These are phyloP conservation scores for Margarornis squamiger DNA, from an alignment of 2,797 vertebrate genomes.

Conservation along the genomic window DNA sequence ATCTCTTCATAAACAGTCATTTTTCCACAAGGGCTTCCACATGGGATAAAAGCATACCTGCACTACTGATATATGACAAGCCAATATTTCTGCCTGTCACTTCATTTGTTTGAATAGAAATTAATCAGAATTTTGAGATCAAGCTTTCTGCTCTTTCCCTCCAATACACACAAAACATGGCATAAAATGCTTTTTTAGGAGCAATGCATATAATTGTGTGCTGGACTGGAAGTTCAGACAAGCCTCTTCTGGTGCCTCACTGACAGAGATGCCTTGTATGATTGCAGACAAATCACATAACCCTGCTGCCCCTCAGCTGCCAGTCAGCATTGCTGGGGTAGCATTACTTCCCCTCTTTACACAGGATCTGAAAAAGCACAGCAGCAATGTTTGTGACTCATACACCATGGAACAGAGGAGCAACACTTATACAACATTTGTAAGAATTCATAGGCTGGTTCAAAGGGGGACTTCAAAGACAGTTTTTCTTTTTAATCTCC, in stretches of 20 bases:
- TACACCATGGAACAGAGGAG: background rate
- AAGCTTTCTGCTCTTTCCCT: background rate
- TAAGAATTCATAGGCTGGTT: background rate
- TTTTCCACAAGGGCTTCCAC: background rate
- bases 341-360: background rate
- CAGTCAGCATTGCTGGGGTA: background rate
- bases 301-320: background rate
- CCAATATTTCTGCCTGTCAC: background rate
- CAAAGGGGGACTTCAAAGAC: background rate
- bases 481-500: background rate
- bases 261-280: background rate
- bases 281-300: background rate
- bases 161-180: background rate
- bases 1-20: background rate
- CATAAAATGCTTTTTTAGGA: background rate
- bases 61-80: background rate
- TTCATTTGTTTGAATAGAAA: background rate
- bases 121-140: background rate
- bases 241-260: background rate
- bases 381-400: background rate
- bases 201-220: background rate
- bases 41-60: background rate
- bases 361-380: background rate
- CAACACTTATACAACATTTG: background rate
- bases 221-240: background rate